Evolutionary conservation across 2,888 invertebrate species (phyloP).

Genomic region (Patella depressa): DNA sequence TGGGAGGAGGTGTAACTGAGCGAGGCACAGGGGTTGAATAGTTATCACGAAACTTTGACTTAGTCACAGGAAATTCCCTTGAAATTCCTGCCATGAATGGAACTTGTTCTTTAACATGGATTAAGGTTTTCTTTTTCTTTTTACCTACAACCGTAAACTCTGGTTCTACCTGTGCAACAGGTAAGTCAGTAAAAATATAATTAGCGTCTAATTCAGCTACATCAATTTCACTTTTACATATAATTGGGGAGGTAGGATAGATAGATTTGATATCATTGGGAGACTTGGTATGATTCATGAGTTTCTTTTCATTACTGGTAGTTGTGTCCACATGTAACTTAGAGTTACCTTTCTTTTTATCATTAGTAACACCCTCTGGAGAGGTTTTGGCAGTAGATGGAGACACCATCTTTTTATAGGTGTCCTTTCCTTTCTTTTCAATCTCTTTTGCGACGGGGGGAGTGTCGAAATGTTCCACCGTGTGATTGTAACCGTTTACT

Average conservation of each 20-base stretch:
- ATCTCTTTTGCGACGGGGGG: neutral
- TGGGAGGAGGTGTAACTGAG: constrained; percentile 1
- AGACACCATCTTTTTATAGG: neutral
- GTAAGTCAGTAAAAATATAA: constrained; percentile 60
- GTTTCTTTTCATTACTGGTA: neutral
- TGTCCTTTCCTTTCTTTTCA: neutral
- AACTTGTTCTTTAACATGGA: neutral
- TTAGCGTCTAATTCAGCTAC: constrained; percentile 15
- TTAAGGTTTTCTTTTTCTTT: constrained; percentile 26
- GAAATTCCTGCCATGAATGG: constrained; percentile 12
- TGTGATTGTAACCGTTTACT: neutral
- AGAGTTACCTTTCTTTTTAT: neutral
- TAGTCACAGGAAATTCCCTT: constrained; percentile 11
- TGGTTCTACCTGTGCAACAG: constrained; percentile 45
- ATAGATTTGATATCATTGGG: neutral
- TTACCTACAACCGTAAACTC: constrained; percentile 59
- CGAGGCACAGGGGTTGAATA: constrained; percentile 14
- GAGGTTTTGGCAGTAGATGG: neutral
- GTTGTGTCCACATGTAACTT: neutral
- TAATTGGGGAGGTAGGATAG: neutral
- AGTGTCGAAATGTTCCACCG: neutral
- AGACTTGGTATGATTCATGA: neutral
- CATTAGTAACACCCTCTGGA: neutral
- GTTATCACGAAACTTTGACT: constrained; percentile 3
- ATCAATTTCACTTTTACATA: neutral